phyloP scores from a whole-genome alignment of 2,797 vertebrate species.

The Cynodonichthys magdalenae region DNA sequence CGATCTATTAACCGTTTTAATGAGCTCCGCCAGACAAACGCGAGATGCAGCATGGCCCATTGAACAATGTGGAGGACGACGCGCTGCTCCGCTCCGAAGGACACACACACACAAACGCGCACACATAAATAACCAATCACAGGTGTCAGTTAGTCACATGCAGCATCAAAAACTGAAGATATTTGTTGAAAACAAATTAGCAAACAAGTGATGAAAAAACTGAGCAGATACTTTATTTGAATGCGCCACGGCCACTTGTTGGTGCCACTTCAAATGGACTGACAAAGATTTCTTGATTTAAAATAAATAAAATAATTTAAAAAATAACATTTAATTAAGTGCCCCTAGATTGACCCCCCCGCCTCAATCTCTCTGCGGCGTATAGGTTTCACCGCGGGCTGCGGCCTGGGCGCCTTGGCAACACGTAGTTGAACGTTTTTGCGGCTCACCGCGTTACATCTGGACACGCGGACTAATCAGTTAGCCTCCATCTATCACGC shows the following conservation, averaged over 20 bases:
- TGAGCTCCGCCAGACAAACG: constrained; percentile 79
- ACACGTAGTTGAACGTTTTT: constrained; percentile 64
- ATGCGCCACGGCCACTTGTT: too few relatives aligned
- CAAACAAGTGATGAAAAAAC: constrained; percentile 17
- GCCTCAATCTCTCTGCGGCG: constrained; percentile 27
- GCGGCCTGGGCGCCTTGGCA: constrained; percentile 59
- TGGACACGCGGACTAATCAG: constrained; percentile 72
- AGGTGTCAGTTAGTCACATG: background rate
- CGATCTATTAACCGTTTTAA: constrained; percentile 90
- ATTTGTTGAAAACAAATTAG: background rate
- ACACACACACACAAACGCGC: constrained; percentile 32
- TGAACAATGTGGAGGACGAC: constrained; percentile 74
- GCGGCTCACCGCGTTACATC: constrained; percentile 71
- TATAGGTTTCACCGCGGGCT: constrained; percentile 54
- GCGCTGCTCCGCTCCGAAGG: constrained; percentile 65
- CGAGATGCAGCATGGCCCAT: constrained; percentile 75
- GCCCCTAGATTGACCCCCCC: constrained; percentile 7
- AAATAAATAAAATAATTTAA: too few relatives aligned
- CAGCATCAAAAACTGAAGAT: background rate
- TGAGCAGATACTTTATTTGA: too few relatives aligned
- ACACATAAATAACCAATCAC: constrained; percentile 12
- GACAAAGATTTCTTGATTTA: background rate
- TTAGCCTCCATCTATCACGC: constrained; percentile 71
- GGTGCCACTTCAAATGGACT: too few relatives aligned
- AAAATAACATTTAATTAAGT: constrained; percentile 62